Percentiles rank a stretch among this genome's conserved stretches.
phyloP scores from a whole-genome alignment of 2,888 invertebrate species.

The Shargacucullia verbasci region DNA sequence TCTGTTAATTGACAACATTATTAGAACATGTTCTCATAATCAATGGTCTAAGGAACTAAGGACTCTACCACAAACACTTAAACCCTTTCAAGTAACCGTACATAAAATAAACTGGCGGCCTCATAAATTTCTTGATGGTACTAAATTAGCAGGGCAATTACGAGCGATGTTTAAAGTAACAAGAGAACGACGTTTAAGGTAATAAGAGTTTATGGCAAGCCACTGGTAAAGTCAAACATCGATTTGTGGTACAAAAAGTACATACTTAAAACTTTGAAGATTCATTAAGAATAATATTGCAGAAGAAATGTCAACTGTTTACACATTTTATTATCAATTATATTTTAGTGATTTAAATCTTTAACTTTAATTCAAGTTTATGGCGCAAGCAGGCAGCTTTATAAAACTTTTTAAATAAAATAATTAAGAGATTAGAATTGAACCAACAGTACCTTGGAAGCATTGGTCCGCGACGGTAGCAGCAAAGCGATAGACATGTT shows the following conservation, averaged over 20 bases:
- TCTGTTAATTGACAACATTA: slow-evolving; percentile 88
- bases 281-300: not conserved
- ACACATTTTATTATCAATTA: slow-evolving; percentile 16
- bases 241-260: not conserved
- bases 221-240: too few relatives aligned
- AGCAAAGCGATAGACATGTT: slow-evolving; percentile 86
- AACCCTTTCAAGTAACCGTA: not conserved
- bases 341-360: slow-evolving; percentile 24
- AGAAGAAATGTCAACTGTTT: slow-evolving; percentile 19
- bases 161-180: too few relatives aligned
- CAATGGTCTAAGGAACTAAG: not conserved
- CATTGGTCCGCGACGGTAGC: slow-evolving; percentile 84
- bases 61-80: slow-evolving; percentile 2
- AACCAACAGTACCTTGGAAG: slow-evolving; percentile 83
- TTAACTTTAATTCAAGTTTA: slow-evolving; percentile 61
- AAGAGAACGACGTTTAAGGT: too few relatives aligned
- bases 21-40: slow-evolving; percentile 17
- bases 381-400: slow-evolving; percentile 80
- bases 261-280: not conserved
- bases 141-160: not conserved
- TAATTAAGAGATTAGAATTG: slow-evolving; percentile 67
- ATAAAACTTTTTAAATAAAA: slow-evolving; percentile 55
- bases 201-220: too few relatives aligned
- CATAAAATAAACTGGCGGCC: too few relatives aligned
- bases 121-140: not conserved